Evolutionary conservation across 2,888 invertebrate genomes (phyloP), one percentile per base, ranked within the genome.

Genomic region (Temnothorax ravouxi): DNA sequence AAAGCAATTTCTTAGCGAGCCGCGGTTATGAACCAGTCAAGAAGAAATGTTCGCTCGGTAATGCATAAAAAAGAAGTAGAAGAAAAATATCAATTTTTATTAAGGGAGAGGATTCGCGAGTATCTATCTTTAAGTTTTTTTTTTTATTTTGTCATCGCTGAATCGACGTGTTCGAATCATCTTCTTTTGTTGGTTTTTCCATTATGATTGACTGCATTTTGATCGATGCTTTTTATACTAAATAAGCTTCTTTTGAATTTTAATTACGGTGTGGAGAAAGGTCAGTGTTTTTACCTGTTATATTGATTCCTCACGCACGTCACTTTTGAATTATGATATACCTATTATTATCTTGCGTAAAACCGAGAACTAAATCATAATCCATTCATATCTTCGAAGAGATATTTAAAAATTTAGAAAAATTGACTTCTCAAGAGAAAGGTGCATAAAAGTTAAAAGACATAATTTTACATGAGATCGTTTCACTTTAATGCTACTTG

Each of bases 41-140:
- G 67, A 94, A 94, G 84, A 93, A 90, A 86, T 93, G 91, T 86
- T 87, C 85, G 15, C 89, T 94, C 56, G 94, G 94, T 93, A 91
- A 92, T 84, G 34, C 25, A 52, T 4, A 34, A 34, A 29, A 18
- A 18, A 59, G 34, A 44, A 21, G 21, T 44, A 44, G 4, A 66
- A 66, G 15, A 47, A 44, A 11, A 18, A 61, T 56, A 38, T 62
- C 38, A 41, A 61, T 21, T 59, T 44, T 11, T 11, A 59, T 18
- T 38, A n/a, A 62, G 13, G 1, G 1, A 21, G 2, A 41, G 21
- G 18, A 4, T 61, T 41, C 41, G 9, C 34, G 29, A 9, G 11
- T 54, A 38, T 1, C 34, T 61, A 62, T 18, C 29, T 61, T 61
- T 59, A 62, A 0, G 6, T 5, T 11, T 38, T n/a, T 11, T 11